Evolutionary conservation across 2,888 invertebrate species (phyloP), one percentile per base, ranked within the genome.

Genomic region (Calephelis perditalis): DNA sequence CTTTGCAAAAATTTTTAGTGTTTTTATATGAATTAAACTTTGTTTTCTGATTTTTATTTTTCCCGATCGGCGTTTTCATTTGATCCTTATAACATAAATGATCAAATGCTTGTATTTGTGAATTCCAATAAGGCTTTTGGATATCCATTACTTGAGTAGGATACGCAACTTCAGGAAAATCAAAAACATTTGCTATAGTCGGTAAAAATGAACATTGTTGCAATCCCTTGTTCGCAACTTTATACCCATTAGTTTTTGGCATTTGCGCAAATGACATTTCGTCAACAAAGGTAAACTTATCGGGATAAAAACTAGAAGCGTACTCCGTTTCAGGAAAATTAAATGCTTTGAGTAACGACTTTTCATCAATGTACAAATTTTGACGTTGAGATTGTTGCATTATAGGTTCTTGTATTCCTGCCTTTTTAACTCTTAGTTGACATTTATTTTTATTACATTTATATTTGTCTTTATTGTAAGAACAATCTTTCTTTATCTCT

Each of bases 131-230:
- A 57, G 80, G 78, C 15, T 62, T 67, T 86, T 84, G 84, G 6
- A 76, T 76, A 26, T 86, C 86, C 58, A 71, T 72, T 55, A 73
- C 73, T 55, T 71, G 75, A 7, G 81, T 65, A 10, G 87, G 87
- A 70, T 85, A 87, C 65, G 84, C 79, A 3, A 85, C 79, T 65
- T 84, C 82, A 26, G 86, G 86, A 70, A 85, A 88, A 15, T 65
- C 61, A 8, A 67, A 69, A 45, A 70, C 57, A 59, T 74, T 70
- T 36, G 66, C 63, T 12, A 73, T 70, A 49, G 66, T 66, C 10
- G 66, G 58, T 11, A 62, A 57, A 11, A 64, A 57, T 9, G 64
- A 56, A 58, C 62, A 60, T 58, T 70, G 69, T 46, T 63, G 40
- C 43, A 46, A 58, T 15, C 7, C n/a, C n/a, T 61, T 56, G 37